These are phyloP conservation scores for Seriola quinqueradiata DNA, from an alignment of 2,113 vertebrate species.

Conservation along the genomic window DNA sequence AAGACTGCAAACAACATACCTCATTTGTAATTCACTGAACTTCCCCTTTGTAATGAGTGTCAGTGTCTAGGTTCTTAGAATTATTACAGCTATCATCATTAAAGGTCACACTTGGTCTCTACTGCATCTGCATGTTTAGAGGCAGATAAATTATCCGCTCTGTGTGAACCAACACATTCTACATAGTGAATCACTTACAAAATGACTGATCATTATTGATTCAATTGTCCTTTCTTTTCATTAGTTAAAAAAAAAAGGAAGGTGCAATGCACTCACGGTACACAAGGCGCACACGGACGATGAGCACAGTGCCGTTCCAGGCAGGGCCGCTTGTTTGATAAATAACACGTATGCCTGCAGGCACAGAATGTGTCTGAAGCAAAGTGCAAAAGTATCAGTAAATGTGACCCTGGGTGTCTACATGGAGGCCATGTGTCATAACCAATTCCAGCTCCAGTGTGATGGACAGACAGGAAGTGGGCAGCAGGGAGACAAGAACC, in stretches of 20 bases:
- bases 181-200: neutral
- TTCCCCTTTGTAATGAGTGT: neutral
- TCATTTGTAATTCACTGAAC: too few relatives aligned
- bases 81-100: too few relatives aligned
- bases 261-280: neutral
- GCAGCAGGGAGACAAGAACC: conserved; percentile 58
- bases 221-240: neutral
- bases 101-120: neutral
- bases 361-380: conserved; percentile 22
- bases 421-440: conserved; percentile 49
- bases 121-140: neutral
- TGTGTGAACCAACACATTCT: neutral
- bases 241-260: neutral
- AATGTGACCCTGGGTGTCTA: conserved; percentile 33
- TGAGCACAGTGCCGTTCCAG: conserved; percentile 17
- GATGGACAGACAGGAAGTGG: conserved; percentile 65
- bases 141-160: neutral
- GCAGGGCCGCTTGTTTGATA: conserved; percentile 25
- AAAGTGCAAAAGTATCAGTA: conserved; percentile 29
- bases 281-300: neutral
- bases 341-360: conserved; percentile 32
- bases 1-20: too few relatives aligned
- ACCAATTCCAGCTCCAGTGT: conserved; percentile 3
- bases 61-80: too few relatives aligned
- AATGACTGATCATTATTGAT: neutral